These are phyloP conservation scores for Crambe crambe DNA, from an alignment of 37 sponge, comb jelly and placozoan genomes.

Conservation along the genomic window DNA sequence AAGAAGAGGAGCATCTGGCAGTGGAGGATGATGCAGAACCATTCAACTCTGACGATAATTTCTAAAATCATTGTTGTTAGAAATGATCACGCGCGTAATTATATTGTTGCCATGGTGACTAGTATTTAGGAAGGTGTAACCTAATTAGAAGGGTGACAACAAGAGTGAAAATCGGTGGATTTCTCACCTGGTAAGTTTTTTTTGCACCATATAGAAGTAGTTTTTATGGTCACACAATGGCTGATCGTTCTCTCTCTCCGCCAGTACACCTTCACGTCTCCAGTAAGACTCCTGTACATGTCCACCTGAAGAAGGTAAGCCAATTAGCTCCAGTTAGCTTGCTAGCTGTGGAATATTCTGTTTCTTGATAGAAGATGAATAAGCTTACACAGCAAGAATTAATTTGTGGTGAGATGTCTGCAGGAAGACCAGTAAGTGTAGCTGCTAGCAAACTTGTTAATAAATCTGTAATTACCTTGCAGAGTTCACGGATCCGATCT, in stretches of 20 bases:
- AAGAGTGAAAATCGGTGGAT: neutral
- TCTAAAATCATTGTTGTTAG: neutral
- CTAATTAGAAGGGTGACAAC: neutral
- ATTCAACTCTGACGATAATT: slow-evolving; percentile 28
- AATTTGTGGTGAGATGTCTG: slow-evolving; percentile 60
- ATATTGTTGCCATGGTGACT: too few species aligned
- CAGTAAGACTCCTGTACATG: slow-evolving; percentile 66
- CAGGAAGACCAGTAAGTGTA: slow-evolving; percentile 60
- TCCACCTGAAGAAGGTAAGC: slow-evolving; percentile 48
- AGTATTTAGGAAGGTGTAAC: neutral
- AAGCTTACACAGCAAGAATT: neutral
- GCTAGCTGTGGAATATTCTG: neutral
- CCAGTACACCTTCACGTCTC: slow-evolving; percentile 65
- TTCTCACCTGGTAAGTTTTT: too few species aligned
- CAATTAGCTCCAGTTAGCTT: neutral
- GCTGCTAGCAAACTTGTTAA: neutral
- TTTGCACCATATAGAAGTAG: too few species aligned
- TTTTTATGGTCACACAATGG: too few species aligned
- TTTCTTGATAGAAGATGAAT: neutral
- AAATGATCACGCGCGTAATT: too few species aligned
- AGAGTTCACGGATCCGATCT: neutral
- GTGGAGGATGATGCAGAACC: slow-evolving; percentile 47
- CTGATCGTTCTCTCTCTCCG: slow-evolving; percentile 60
- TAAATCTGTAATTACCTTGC: neutral
- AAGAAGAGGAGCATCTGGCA: neutral